Evolutionary conservation across 2,113 vertebrate species (phyloP), one percentile per base, ranked within the genome.

Genomic region (Sus scrofa): DNA sequence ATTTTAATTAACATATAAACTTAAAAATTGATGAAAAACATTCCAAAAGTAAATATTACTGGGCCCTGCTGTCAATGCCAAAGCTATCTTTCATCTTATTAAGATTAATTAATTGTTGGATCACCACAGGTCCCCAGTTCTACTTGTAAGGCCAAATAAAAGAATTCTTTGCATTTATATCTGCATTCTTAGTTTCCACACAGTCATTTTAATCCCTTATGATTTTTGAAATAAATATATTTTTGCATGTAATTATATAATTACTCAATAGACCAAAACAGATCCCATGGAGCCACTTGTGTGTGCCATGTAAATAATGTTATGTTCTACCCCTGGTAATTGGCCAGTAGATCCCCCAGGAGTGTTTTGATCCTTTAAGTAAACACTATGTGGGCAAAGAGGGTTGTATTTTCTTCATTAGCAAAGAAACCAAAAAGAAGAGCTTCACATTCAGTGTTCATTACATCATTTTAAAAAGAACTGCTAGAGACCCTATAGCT

Each of bases 401-500:
- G 15, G 9, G 7, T 22, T 52, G 34, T 56, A 73, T 96, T 94
- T 83, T 96, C 78, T 94, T 70, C 86, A 3, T 0, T 26, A 58
- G 74, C 85, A 39, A 62, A 18, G n/a, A 56, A 9, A 12, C 27
- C 34, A 54, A 37, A 81, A 73, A 34, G 56, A 88, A 85, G 14
- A 78, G 37, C 65, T 83, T 91, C 2, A n/a, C 50, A 34, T 14
- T 63, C 65, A 79, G 30, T 62, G 12, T 16, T 54, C 70, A 34
- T 54, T 44, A 63, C 37, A 44, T 63, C 16, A 18, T 30, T 20
- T 63, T 10, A 30, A 83, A 92, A 54, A 60, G 16, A 62, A 63
- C 39, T 13, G 39, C 97, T 97, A 97, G 68, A 97, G 94, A 94
- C 95, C 14, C 2, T 22, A 82, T 70, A 50, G 98, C 98, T 91